A percentile compares a stretch with the other conserved stretches of the same genome.
These are phyloP conservation scores for Apaloderma vittatum DNA, from an alignment of 2,113 vertebrate species.

Conservation along the genomic window DNA sequence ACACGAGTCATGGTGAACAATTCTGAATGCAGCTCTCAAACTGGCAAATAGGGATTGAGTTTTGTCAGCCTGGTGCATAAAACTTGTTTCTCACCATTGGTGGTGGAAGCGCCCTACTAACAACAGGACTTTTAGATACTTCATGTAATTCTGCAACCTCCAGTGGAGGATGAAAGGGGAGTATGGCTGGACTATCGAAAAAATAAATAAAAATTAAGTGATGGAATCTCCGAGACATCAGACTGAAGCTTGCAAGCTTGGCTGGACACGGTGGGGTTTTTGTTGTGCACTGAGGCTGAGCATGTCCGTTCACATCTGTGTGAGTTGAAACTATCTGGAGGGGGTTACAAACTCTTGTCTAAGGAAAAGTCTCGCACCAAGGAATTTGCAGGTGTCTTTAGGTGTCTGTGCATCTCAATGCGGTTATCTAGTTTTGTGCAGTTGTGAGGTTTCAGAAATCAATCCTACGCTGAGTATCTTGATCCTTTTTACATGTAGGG, in stretches of 20 bases:
- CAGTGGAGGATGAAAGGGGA: background rate
- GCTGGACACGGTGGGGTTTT: accelerated
- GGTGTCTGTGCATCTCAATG: background rate
- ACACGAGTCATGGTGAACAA: accelerated
- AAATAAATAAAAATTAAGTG: background rate
- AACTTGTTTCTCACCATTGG: background rate
- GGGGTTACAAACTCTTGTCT: background rate
- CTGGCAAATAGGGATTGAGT: background rate
- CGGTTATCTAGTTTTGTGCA: accelerated
- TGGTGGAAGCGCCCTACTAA: background rate
- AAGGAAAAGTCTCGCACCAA: background rate
- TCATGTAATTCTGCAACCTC: background rate
- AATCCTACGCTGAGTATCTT: background rate
- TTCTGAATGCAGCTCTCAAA: background rate
- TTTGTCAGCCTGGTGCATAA: background rate
- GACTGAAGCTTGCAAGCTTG: background rate
- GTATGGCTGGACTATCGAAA: background rate
- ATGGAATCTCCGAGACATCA: background rate
- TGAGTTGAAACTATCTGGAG: background rate
- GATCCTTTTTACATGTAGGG: background rate
- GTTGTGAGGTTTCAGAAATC: background rate
- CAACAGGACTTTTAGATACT: background rate
- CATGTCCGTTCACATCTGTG: accelerated
- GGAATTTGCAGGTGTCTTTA: background rate
- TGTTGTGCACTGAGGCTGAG: too few species aligned